Percentiles rank a stretch among this genome's conserved stretches.
Conservation (phyloP, 2,797 vertebrate genomes). For the Myotis findleyi region DNA sequence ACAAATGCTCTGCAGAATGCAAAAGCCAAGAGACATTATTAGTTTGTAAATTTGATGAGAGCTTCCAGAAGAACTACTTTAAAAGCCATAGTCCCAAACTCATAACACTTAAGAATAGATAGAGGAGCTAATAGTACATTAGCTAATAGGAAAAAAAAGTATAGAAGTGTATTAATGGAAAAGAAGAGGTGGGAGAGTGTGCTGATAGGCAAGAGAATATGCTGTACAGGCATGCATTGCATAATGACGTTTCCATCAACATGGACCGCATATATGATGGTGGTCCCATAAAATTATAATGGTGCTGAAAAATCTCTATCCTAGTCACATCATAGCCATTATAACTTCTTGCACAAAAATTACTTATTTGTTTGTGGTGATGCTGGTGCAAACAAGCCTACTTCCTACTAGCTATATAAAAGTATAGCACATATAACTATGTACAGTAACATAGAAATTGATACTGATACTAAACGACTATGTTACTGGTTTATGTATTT, state of each 20-base stretch:
- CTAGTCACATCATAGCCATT: not conserved
- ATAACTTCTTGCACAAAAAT: not conserved
- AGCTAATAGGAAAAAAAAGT: not conserved
- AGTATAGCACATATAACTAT: not conserved
- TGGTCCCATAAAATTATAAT: not conserved
- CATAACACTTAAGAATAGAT: constrained; percentile 1
- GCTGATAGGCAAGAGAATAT: not conserved
- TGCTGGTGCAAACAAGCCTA: not conserved
- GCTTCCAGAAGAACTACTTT: constrained; percentile 47
- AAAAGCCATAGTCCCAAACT: not conserved
- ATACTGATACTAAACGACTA: not conserved
- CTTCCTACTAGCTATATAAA: not conserved
- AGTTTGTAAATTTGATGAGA: constrained; percentile 48
- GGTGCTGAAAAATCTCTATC: not conserved
- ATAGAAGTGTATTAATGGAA: not conserved
- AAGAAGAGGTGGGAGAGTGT: not conserved
- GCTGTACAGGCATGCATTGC: not conserved
- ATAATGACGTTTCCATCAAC: not conserved
- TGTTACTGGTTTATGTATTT: not conserved
- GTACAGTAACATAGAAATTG: not conserved
- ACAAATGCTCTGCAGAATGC: constrained; percentile 48
- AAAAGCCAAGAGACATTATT: not conserved
- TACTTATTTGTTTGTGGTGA: not conserved
- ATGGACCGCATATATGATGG: not conserved
- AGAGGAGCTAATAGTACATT: not conserved